phyloP scores from a whole-genome alignment of 2,888 invertebrate genomes.

The Xestia rhomboidea region DNA sequence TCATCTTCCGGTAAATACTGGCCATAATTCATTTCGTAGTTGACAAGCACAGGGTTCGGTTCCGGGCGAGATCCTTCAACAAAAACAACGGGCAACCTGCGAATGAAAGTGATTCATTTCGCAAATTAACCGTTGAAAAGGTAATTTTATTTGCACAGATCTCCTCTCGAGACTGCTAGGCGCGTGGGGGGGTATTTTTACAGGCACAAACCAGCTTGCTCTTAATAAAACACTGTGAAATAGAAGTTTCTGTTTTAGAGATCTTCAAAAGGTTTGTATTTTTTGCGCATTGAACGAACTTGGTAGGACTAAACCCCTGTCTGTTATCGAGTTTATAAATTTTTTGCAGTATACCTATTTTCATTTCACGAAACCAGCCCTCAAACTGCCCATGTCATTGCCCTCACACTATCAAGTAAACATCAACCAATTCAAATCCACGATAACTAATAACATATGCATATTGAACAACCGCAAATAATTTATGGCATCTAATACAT shows the following conservation, averaged over 20 bases:
- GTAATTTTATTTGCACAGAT: slow-evolving; percentile 74
- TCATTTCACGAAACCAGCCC: neutral
- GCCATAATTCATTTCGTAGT: slow-evolving; percentile 83
- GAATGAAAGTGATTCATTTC: slow-evolving; percentile 82
- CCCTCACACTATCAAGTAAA: neutral
- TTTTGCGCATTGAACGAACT: neutral
- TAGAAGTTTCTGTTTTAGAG: slow-evolving; percentile 36
- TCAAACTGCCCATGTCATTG: neutral
- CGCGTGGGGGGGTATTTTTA: slow-evolving; percentile 65
- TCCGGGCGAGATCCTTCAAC: slow-evolving; percentile 59
- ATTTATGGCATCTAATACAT: slow-evolving; percentile 61
- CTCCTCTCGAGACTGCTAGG: slow-evolving; percentile 34
- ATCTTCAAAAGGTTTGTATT: neutral
- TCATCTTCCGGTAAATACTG: slow-evolving; percentile 88
- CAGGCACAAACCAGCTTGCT: slow-evolving; percentile 66
- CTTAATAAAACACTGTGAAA: slow-evolving; percentile 68
- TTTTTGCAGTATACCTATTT: neutral
- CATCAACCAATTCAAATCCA: slow-evolving; percentile 4
- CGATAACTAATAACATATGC: slow-evolving; percentile 34
- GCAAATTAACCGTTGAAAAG: slow-evolving; percentile 81
- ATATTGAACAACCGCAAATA: slow-evolving; percentile 42
- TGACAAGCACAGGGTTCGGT: slow-evolving; percentile 70
- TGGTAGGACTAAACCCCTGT: neutral
- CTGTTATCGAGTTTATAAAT: neutral
- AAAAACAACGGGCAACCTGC: slow-evolving; percentile 79